Evolutionary conservation across 2,113 vertebrate species (phyloP).

Genomic region (Pluvianellus socialis): DNA sequence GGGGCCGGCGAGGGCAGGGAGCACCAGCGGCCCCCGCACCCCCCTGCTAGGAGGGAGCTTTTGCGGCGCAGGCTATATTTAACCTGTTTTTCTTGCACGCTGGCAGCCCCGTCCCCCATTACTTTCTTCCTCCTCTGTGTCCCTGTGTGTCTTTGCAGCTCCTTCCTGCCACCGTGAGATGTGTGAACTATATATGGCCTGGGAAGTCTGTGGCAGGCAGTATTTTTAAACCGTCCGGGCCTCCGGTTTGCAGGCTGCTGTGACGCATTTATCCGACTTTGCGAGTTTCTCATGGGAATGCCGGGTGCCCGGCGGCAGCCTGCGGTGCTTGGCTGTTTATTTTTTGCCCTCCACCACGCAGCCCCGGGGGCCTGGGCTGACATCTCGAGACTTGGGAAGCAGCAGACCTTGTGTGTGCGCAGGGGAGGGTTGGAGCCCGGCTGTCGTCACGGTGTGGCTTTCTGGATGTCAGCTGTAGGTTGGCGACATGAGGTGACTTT

Average conservation of each 20-base stretch:
- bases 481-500: background rate
- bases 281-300: constrained; percentile 85
- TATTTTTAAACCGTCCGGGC: constrained; percentile 72
- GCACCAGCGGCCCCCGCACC: background rate
- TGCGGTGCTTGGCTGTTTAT: background rate
- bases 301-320: background rate
- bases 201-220: constrained; percentile 75
- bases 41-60: background rate
- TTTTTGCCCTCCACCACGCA: background rate
- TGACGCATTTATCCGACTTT: constrained; percentile 58
- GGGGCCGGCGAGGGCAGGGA: constrained; percentile 45
- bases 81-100: constrained; percentile 21
- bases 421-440: background rate
- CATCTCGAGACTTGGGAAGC: constrained; percentile 29
- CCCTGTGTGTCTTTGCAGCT: constrained; percentile 51
- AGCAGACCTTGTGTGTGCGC: background rate
- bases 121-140: constrained; percentile 36
- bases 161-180: constrained; percentile 59
- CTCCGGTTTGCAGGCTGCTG: constrained; percentile 47
- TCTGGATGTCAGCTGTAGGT: background rate
- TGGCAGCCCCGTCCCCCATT: background rate
- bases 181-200: constrained; percentile 77
- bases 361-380: background rate
- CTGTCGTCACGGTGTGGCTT: rapidly evolving
- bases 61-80: constrained; percentile 70